Evolutionary conservation across 2,888 invertebrate genomes (phyloP), one percentile per base, ranked within the genome.

Genomic region (Liposcelis brunnea): DNA sequence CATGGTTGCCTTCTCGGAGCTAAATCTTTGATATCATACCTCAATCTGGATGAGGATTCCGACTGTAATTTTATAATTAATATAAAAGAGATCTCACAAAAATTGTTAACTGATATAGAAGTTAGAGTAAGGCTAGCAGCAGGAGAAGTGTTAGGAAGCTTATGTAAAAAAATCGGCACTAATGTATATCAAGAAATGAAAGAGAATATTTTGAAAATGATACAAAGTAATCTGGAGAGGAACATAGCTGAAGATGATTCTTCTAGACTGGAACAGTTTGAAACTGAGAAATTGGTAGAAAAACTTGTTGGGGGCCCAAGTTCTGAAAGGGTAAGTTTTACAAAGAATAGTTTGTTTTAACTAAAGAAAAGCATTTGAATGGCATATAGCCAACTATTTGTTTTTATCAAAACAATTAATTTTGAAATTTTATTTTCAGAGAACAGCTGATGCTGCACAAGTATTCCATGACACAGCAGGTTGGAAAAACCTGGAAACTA

Each of bases 391-490:
- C 10, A 10, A 32, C 32, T 10, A 32, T 32, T 32, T 32, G 32
- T 32, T 10, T 32, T 32, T 11, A 36, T 31, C 7, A 14, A 43
- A 16, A 14, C 15, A 38, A 43, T 32, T 43, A 32, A 32, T 18
- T 43, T 16, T n/a, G 31, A 10, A 26, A 26, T 34, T 31, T 44
- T 43, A 40, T 45, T 54, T 56, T 35, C 53, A 61, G 63, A 56
- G 61, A 47, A 53, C 55, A 33, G 59, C 59, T 54, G 59, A 61
- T 52, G 60, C 63, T 21, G 58, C 61, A n/a, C 60, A 67, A 51
- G 66, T 68, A 32, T 66, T 69, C 52, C 67, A 68, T 55, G 68
- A 69, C 49, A 68, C 68, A 21, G 68, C 69, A 31, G 68, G 68
- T 2, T 69, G 69, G 66, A 66, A 66, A 47, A 61, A 62, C 45